These are phyloP conservation scores for Gobiocypris rarus DNA, from an alignment of 2,113 vertebrate genomes.

Conservation along the genomic window DNA sequence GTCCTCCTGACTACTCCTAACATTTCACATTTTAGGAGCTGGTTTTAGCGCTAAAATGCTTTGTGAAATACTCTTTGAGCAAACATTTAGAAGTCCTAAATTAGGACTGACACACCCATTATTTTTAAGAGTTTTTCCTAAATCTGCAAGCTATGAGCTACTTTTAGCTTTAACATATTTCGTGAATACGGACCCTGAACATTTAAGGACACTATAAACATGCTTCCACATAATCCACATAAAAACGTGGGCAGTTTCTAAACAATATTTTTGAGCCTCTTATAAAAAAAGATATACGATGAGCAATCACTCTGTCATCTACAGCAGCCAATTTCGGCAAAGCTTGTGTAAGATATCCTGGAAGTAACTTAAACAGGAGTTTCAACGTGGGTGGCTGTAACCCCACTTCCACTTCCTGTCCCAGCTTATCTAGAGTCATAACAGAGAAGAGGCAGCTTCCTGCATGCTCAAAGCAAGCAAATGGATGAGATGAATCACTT, in stretches of 20 bases:
- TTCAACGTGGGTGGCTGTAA: constrained; percentile 17
- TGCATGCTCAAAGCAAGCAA: constrained; percentile 10
- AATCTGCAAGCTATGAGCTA: too few species aligned
- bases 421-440: constrained; percentile 16
- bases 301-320: constrained; percentile 27
- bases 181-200: neutral
- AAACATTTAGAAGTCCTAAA: too few species aligned
- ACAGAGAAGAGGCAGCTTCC: constrained; percentile 32
- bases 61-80: too few species aligned
- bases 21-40: too few species aligned
- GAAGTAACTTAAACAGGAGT: constrained; percentile 15
- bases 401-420: constrained; percentile 17
- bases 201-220: neutral
- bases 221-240: neutral
- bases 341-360: constrained; percentile 27
- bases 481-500: constrained; percentile 46
- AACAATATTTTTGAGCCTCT: constrained; percentile 17
- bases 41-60: too few species aligned
- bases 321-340: constrained; percentile 1
- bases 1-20: too few species aligned
- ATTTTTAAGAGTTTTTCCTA: too few species aligned
- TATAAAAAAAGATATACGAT: neutral
- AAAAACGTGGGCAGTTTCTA: constrained; percentile 20
- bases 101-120: too few species aligned
- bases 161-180: too few species aligned